phyloP scores from a whole-genome alignment of 2,113 vertebrate genomes.

The Trematomus loennbergii region DNA sequence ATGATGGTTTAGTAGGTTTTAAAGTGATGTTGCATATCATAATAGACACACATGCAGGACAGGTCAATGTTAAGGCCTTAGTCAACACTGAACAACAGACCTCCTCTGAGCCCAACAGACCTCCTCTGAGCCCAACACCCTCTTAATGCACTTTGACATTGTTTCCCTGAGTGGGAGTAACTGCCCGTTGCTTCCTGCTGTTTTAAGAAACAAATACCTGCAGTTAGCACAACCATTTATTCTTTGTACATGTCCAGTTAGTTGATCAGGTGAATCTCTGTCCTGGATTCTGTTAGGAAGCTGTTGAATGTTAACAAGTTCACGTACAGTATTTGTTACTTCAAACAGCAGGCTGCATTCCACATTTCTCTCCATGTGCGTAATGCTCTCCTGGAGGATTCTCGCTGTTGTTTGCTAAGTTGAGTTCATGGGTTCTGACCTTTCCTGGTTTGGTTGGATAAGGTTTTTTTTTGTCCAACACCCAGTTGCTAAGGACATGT shows the following conservation, averaged over 20 bases:
- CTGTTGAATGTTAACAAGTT: conserved; percentile 63
- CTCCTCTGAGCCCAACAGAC: conserved; percentile 71
- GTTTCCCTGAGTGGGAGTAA: conserved; percentile 44
- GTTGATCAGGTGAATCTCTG: conserved; percentile 45
- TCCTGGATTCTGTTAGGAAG: conserved; percentile 15
- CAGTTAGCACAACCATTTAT: conserved; percentile 27
- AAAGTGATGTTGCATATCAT: not conserved
- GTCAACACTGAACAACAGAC: conserved; percentile 64
- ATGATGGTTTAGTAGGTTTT: not conserved
- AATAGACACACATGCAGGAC: not conserved
- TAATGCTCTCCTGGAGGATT: conserved; percentile 68
- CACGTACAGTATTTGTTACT: conserved; percentile 56
- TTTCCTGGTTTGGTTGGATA: conserved; percentile 27
- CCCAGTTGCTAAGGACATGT: conserved; percentile 44
- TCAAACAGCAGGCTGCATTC: conserved; percentile 52
- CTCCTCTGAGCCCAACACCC: conserved; percentile 59
- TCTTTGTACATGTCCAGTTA: conserved; percentile 18
- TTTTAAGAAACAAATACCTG: conserved; percentile 18
- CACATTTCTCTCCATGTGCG: conserved; percentile 66
- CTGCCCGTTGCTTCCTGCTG: conserved; percentile 28
- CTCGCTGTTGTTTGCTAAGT: conserved; percentile 66
- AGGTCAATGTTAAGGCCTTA: conserved; percentile 63
- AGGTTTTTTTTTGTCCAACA: conserved; percentile 17
- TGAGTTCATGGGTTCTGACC: conserved; percentile 56
- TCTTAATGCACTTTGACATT: conserved; percentile 65